phyloP scores from a whole-genome alignment of 2,888 invertebrate genomes.

The Dyspetes luteomarginatus region DNA sequence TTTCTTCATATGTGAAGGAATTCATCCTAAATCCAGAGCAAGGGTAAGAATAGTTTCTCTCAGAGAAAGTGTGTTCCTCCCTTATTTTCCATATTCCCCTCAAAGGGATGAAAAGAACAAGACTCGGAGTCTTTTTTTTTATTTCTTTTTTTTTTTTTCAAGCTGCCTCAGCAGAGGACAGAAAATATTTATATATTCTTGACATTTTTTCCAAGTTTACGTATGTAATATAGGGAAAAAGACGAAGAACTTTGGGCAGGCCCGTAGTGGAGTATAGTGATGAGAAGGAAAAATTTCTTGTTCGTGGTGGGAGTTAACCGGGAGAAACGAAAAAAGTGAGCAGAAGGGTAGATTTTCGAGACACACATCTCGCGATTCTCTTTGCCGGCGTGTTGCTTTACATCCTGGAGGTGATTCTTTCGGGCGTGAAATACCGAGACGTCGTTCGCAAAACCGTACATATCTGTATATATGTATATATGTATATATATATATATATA shows the following conservation, averaged over 20 bases:
- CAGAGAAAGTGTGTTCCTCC: constrained; percentile 44
- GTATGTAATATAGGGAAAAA: constrained; percentile 21
- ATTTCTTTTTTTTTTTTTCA: not conserved
- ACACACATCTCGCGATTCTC: constrained; percentile 34
- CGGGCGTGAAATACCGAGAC: constrained; percentile 68
- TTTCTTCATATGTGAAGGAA: too few relatives aligned
- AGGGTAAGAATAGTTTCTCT: too few relatives aligned
- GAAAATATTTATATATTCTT: constrained; percentile 1
- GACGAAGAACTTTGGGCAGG: constrained; percentile 18
- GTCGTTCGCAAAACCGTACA: constrained; percentile 65
- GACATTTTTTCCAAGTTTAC: constrained; percentile 1
- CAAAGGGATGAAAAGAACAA: constrained; percentile 48
- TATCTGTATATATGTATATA: not conserved
- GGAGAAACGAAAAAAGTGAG: constrained; percentile 17
- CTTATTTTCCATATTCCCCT: constrained; percentile 40
- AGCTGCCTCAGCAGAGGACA: too few relatives aligned
- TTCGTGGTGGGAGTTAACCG: constrained; percentile 36
- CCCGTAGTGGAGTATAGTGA: not conserved
- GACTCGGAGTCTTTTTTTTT: constrained; percentile 7
- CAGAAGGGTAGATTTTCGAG: constrained; percentile 15
- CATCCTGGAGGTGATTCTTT: constrained; percentile 56
- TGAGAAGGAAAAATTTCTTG: constrained; percentile 35
- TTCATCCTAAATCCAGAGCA: too few relatives aligned
- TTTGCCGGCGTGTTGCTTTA: constrained; percentile 37
- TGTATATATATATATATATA: not conserved